A percentile compares a stretch with the other conserved stretches of the same genome.
These are phyloP conservation scores for Lithodes maja DNA, from an alignment of 2,888 invertebrate species.

Conservation along the genomic window DNA sequence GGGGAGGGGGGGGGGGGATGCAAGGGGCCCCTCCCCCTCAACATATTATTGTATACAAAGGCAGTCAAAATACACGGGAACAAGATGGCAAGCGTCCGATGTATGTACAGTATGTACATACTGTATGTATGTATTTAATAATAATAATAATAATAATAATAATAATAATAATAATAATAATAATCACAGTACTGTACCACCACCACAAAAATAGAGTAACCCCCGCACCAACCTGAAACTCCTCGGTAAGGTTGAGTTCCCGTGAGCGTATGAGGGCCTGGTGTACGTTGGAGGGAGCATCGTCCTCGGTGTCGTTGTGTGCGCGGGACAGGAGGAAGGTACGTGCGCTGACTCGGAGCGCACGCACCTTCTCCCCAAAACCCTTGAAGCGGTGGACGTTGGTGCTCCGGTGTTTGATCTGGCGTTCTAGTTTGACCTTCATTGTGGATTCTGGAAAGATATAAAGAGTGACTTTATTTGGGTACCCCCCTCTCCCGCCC, in stretches of 20 bases:
- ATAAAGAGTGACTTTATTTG: no score
- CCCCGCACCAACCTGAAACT: slow-evolving; percentile 21
- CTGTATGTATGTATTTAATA: not conserved
- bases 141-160: slow-evolving; percentile 1
- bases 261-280: slow-evolving; percentile 24
- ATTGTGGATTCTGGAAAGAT: not conserved
- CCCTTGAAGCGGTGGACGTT: slow-evolving; percentile 26
- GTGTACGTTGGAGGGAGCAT: slow-evolving; percentile 31
- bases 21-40: no score
- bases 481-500: no score
- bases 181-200: not conserved
- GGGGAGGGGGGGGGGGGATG: no score
- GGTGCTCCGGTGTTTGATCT: not conserved
- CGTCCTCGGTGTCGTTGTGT: not conserved
- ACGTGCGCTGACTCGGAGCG: slow-evolving; percentile 40
- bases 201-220: not conserved
- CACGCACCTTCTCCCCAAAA: slow-evolving; percentile 46
- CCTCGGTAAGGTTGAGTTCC: slow-evolving; percentile 51
- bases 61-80: no score
- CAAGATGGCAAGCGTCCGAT: no score
- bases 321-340: slow-evolving; percentile 45
- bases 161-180: not conserved
- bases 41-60: no score
- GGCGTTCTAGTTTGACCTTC: not conserved
- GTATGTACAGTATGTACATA: no score